A percentile compares a stretch with the other conserved stretches of the same genome.
Conservation (phyloP, 2,797 vertebrate genomes). For the Urosaurus nigricauda region DNA sequence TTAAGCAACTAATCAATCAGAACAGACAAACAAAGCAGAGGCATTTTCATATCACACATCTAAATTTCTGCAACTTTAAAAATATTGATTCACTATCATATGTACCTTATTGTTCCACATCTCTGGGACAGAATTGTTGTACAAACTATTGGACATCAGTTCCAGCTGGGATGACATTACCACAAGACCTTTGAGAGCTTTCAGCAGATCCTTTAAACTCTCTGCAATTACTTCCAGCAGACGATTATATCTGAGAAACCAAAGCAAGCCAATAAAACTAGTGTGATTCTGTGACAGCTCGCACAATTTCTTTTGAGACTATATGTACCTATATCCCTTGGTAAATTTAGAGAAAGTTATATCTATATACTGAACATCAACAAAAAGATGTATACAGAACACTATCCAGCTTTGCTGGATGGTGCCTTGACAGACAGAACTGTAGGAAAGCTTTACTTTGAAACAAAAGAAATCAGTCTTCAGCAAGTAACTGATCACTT, state of each 20-base stretch:
- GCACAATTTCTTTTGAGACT: not conserved
- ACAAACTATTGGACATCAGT: conserved; percentile 90
- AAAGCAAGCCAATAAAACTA: not conserved
- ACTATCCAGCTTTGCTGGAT: too few relatives aligned
- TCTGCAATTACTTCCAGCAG: conserved; percentile 84
- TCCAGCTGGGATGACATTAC: conserved; percentile 94
- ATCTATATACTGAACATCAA: not conserved
- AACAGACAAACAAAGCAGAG: not conserved
- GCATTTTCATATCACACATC: not conserved
- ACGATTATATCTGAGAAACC: conserved; percentile 86
- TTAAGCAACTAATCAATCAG: not conserved
- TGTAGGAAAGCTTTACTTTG: too few relatives aligned
- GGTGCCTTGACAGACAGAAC: too few relatives aligned
- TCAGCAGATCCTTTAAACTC: conserved; percentile 86
- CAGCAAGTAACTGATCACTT: too few relatives aligned
- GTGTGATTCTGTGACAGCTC: rapidly evolving
- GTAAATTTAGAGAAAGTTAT: not conserved
- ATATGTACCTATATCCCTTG: not conserved
- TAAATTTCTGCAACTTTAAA: not conserved
- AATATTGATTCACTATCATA: not conserved
- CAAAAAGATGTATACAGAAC: not conserved
- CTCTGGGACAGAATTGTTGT: conserved; percentile 89
- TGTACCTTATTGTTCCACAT: conserved; percentile 88
- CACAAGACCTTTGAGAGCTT: conserved; percentile 90
- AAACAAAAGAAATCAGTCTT: too few relatives aligned